These are phyloP conservation scores for Oryzias sinensis DNA, from an alignment of 2,797 vertebrate genomes.

Conservation along the genomic window DNA sequence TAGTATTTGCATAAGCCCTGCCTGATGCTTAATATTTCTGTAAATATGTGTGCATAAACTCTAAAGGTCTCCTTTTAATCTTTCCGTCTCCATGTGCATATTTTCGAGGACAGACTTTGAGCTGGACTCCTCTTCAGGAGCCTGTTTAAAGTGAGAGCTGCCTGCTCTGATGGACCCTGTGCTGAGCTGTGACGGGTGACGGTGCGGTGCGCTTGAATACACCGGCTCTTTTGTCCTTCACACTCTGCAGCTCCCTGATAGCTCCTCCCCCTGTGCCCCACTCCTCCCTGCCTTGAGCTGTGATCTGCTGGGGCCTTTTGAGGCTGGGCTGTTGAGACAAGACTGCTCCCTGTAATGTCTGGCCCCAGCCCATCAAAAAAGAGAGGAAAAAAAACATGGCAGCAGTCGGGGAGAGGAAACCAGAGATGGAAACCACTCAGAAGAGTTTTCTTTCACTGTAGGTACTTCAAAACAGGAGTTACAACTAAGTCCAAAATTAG, in stretches of 20 bases:
- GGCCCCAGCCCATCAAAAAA: constrained; percentile 65
- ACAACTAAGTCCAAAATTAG: constrained; percentile 4
- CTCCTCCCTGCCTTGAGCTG: constrained; percentile 79
- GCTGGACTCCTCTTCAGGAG: constrained; percentile 64
- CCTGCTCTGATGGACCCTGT: constrained; percentile 79
- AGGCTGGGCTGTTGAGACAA: constrained; percentile 69
- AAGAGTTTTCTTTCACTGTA: constrained; percentile 36
- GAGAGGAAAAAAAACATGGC: constrained; percentile 45
- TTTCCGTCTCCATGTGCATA: constrained; percentile 33
- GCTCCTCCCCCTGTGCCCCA: constrained; percentile 80
- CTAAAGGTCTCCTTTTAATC: not conserved
- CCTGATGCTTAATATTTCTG: too few species aligned
- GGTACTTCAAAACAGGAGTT: constrained; percentile 18
- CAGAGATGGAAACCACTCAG: constrained; percentile 54
- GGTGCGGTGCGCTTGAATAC: constrained; percentile 78
- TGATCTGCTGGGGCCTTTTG: constrained; percentile 76
- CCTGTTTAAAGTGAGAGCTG: constrained; percentile 74
- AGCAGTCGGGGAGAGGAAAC: constrained; percentile 52
- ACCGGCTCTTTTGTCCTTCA: constrained; percentile 86
- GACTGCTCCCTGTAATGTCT: constrained; percentile 74
- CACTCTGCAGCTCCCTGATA: constrained; percentile 82
- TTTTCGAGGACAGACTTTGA: constrained; percentile 51
- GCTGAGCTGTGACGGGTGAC: constrained; percentile 82
- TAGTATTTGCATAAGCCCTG: too few species aligned
- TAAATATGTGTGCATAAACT: constrained; percentile 7